Percentiles rank a stretch among this genome's conserved stretches.
These are phyloP conservation scores for Platyscapa corneri DNA, from an alignment of 1,140 invertebrate genomes.

Conservation along the genomic window DNA sequence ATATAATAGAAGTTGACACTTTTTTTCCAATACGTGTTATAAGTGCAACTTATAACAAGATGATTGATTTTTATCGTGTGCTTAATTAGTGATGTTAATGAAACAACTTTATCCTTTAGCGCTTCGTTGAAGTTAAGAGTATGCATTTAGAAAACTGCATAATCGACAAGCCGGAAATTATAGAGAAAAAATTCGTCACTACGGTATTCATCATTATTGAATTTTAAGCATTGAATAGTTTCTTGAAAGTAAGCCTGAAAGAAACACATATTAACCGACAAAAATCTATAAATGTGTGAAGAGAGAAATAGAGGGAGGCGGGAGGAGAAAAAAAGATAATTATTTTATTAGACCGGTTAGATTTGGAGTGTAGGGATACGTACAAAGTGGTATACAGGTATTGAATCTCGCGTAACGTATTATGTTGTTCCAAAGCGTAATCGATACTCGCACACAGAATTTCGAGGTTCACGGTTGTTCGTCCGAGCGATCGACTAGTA, in stretches of 20 bases:
- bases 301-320: background rate
- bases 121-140: no score
- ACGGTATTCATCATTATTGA: background rate
- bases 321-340: background rate
- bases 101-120: no score
- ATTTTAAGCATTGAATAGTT: background rate
- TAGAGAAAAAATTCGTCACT: background rate
- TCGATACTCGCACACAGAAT: conserved; percentile 1
- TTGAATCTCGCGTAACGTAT: background rate
- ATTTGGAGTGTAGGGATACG: background rate
- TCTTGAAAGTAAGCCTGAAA: background rate
- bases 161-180: background rate
- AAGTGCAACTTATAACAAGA: background rate
- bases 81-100: background rate
- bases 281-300: no score
- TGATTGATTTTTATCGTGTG: background rate
- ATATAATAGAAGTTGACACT: background rate
- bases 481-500: conserved; percentile 45
- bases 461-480: background rate
- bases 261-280: no score
- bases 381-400: background rate
- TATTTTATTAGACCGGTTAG: background rate
- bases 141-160: no score
- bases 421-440: background rate
- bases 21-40: no score